A percentile compares a stretch with the other conserved stretches of the same genome.
phyloP scores from a whole-genome alignment of 2,888 invertebrate species.

The Cosmorhoe ocellata region DNA sequence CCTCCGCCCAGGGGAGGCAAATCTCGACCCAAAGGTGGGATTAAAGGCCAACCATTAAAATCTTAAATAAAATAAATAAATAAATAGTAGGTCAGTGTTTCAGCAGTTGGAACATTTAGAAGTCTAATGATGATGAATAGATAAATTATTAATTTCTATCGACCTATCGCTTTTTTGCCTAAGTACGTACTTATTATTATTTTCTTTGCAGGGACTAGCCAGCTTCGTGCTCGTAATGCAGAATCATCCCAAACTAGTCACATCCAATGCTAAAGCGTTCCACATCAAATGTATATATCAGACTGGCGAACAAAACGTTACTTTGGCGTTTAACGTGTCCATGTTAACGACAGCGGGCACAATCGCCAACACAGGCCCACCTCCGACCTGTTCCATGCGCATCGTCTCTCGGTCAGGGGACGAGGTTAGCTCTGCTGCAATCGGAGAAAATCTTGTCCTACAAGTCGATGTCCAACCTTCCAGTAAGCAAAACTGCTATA shows the following conservation, averaged over 20 bases:
- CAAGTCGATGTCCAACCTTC: conserved; percentile 92
- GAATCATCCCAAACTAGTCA: conserved; percentile 97
- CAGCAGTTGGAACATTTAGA: no score
- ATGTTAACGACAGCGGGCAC: conserved; percentile 98
- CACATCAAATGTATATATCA: conserved; percentile 98
- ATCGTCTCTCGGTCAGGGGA: conserved; percentile 93
- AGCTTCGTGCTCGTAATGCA: conserved; percentile 97
- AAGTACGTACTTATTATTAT: no score
- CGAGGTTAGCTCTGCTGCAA: conserved; percentile 95
- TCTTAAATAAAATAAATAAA: no score
- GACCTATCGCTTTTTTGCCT: no score
- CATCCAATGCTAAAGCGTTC: conserved; percentile 97
- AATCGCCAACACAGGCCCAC: conserved; percentile 96
- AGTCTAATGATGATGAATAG: no score
- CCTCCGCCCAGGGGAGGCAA: no score
- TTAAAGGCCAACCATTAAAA: no score
- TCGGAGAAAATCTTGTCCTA: conserved; percentile 93
- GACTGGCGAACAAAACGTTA: conserved; percentile 96
- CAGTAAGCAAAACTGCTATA: conserved; percentile 61
- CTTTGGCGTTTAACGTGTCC: conserved; percentile 96
- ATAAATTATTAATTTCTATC: no score
- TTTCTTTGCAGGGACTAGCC: conserved; percentile 88
- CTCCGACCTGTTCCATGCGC: conserved; percentile 95
- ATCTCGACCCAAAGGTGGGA: no score
- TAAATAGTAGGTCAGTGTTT: no score